These are phyloP conservation scores for Coendou prehensilis DNA, from an alignment of 2,797 vertebrate species.

Conservation along the genomic window DNA sequence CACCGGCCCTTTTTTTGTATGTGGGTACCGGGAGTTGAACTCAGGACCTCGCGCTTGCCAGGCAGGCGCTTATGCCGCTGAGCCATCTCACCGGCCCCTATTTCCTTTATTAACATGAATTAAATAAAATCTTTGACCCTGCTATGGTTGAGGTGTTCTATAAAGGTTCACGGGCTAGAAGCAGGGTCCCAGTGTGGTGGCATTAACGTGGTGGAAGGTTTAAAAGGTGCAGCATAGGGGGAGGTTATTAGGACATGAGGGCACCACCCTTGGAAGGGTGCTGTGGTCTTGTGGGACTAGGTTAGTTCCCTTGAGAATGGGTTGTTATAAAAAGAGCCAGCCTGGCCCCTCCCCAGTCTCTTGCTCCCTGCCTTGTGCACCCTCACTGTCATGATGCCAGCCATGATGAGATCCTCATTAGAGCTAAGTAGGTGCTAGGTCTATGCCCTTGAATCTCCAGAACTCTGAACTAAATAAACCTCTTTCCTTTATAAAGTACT, in stretches of 20 bases:
- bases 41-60: too few relatives aligned
- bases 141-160: background rate
- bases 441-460: background rate
- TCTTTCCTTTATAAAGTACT: background rate
- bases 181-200: background rate
- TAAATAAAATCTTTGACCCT: constrained; percentile 32
- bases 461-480: background rate
- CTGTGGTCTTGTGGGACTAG: background rate
- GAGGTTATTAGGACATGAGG: background rate
- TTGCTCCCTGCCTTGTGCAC: background rate
- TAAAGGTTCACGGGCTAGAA: background rate
- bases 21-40: too few relatives aligned
- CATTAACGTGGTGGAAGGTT: too few relatives aligned
- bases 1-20: too few relatives aligned
- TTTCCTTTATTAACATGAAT: constrained; percentile 23
- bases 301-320: background rate
- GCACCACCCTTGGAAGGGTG: background rate
- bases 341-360: background rate
- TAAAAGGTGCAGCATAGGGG: background rate
- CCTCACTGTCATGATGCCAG: too few relatives aligned
- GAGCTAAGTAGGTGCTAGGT: background rate
- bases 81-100: background rate
- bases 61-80: too few relatives aligned
- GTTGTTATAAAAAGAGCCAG: background rate
- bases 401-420: background rate